Base-by-base conservation (phyloP, 2,888 invertebrate genomes). In the Nyleta sp. region DNA sequence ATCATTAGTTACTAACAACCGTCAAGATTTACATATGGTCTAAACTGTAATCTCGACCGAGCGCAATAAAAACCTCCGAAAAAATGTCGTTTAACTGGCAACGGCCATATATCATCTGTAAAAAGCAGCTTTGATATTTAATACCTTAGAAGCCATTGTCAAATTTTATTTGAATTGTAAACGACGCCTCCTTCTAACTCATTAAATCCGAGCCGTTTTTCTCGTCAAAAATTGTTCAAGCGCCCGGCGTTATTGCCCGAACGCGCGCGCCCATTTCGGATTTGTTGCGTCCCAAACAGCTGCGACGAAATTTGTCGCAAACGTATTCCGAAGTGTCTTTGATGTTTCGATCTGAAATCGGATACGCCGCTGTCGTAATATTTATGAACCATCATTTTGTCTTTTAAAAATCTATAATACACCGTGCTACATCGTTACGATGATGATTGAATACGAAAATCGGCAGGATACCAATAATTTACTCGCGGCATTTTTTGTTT, bases 141-240 rank as follows among this genome's bases (percentile, higher is more conserved):
- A 64, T 72, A 72, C 18, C 64, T 50, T 15, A 28, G 17, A n/a
- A 15, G n/a, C 72, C 50, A 64, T 72, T 72, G 72, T 72, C 64
- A 53, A 64, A 57, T 57, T 64, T 64, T 72, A 72, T 72, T 72
- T 72, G 48, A 60, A 71, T 62, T 62, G 71, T 62, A 71, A 62
- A 50, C 59, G 59, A 24, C 24, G 24, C 24, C 24, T 24, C 24
- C 24, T 3, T 35, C 35, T 11, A 11, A n/a, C 35, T 35, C 35
- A 35, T 35, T 35, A 35, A 53, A 24, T 24, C 24, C 24, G 7
- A 3, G 24, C 24, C 44, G 10, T 28, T 18, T 60, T 33, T 11
- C 18, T 31, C 15, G 22, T 55, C 17, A 15, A 11, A 20, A 44
- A 33, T 8, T 31, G 28, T 42, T 24, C 44, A 17, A 38, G 17